A percentile compares a stretch with the other conserved stretches of the same genome.
Evolutionary conservation across 1,140 invertebrate genomes (phyloP).

Genomic region (Drosophila ambigua): DNA sequence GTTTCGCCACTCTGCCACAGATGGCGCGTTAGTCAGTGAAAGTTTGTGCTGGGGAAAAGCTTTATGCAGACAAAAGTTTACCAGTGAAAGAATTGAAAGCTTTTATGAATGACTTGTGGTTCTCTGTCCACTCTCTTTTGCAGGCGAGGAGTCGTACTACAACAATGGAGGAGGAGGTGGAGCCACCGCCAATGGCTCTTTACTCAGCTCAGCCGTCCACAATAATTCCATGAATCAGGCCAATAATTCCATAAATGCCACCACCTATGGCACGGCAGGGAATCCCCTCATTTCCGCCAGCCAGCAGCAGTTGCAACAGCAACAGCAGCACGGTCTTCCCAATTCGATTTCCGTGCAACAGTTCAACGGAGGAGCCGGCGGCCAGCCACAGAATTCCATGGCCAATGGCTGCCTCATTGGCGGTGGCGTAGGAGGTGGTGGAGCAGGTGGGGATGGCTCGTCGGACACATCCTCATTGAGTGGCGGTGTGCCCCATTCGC

Average conservation of each 20-base stretch:
- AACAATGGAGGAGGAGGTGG: slow-evolving; percentile 54
- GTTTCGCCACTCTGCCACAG: slow-evolving; percentile 21
- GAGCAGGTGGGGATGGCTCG: slow-evolving; percentile 81
- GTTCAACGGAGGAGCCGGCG: slow-evolving; percentile 67
- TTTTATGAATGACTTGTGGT: slow-evolving; percentile 64
- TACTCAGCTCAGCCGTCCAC: slow-evolving; percentile 76
- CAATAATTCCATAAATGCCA: slow-evolving; percentile 79
- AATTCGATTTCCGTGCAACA: slow-evolving; percentile 83
- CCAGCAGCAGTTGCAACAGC: slow-evolving; percentile 55
- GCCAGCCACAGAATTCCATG: slow-evolving; percentile 70
- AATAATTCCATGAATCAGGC: slow-evolving; percentile 83
- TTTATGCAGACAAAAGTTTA: neutral
- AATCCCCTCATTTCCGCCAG: slow-evolving; percentile 56
- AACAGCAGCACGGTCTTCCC: slow-evolving; percentile 61
- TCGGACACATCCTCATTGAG: slow-evolving; percentile 83
- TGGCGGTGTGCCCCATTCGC: slow-evolving; percentile 79
- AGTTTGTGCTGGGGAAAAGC: slow-evolving; percentile 34
- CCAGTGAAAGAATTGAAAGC: slow-evolving; percentile 34
- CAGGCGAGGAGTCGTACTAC: slow-evolving; percentile 82
- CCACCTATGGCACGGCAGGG: slow-evolving; percentile 67
- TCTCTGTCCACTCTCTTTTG: slow-evolving; percentile 1
- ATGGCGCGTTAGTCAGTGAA: slow-evolving; percentile 46
- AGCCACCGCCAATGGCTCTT: slow-evolving; percentile 73
- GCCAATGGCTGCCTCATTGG: slow-evolving; percentile 57
- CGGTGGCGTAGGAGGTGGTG: slow-evolving; percentile 57